Conservation (phyloP, 2,113 vertebrate species). For the Oxyura jamaicensis region DNA sequence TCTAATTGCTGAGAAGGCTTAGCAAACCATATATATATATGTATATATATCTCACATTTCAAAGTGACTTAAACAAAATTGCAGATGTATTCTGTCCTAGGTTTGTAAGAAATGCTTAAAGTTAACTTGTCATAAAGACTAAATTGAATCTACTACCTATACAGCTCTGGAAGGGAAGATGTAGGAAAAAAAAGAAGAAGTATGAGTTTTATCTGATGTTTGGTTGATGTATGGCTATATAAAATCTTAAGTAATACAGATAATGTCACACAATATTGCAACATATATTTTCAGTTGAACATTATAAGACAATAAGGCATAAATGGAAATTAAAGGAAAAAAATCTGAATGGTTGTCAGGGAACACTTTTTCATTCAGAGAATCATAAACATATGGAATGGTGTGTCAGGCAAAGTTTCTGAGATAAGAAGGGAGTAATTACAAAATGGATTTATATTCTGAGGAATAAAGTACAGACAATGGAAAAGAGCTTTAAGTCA, state of each 20-base stretch:
- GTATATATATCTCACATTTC: conserved; percentile 21
- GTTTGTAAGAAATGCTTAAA: conserved; percentile 79
- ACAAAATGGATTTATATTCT: conserved; percentile 81
- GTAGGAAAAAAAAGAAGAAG: conserved; percentile 58
- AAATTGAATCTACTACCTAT: conserved; percentile 81
- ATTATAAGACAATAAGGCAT: conserved; percentile 85
- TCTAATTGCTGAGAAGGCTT: neutral
- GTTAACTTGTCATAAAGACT: conserved; percentile 79
- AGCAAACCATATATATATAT: neutral
- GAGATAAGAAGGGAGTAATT: conserved; percentile 79
- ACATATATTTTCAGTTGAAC: conserved; percentile 83
- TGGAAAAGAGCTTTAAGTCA: conserved; percentile 70
- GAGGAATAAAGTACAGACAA: conserved; percentile 70
- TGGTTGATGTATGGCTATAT: conserved; percentile 82
- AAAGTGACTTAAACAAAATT: conserved; percentile 74
- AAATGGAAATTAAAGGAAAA: conserved; percentile 84
- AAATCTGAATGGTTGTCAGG: conserved; percentile 79
- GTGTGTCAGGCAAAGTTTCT: conserved; percentile 82
- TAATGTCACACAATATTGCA: conserved; percentile 85
- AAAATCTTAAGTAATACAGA: conserved; percentile 86
- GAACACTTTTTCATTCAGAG: conserved; percentile 83
- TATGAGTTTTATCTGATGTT: conserved; percentile 81
- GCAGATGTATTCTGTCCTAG: conserved; percentile 67
- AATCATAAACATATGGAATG: conserved; percentile 85
- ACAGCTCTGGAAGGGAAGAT: conserved; percentile 65